Evolutionary conservation across 2,113 vertebrate species (phyloP).

Genomic region (Lamprotornis superbus): DNA sequence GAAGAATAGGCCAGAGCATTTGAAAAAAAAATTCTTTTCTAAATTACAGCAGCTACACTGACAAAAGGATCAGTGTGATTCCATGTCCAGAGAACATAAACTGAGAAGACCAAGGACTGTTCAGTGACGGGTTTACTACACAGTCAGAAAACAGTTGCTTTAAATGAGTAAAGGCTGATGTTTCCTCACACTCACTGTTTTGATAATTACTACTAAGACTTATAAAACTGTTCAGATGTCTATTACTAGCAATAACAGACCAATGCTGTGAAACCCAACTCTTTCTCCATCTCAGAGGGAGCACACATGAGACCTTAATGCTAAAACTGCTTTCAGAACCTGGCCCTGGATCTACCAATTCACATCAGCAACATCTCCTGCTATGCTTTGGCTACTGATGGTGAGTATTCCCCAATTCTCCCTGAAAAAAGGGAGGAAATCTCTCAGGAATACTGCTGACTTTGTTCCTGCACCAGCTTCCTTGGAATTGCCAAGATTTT

Average conservation of each 20-base stretch:
- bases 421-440: background rate
- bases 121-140: background rate
- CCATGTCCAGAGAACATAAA: background rate
- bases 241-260: background rate
- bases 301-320: accelerated
- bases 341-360: background rate
- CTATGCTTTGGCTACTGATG: background rate
- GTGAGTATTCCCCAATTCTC: accelerated
- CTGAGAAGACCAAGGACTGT: background rate
- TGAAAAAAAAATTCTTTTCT: background rate
- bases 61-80: background rate
- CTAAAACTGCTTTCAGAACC: background rate
- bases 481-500: background rate
- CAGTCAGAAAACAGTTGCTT: background rate
- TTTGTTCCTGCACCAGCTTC: background rate
- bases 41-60: background rate
- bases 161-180: background rate
- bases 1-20: background rate
- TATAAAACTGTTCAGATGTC: background rate
- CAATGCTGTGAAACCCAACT: background rate
- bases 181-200: background rate
- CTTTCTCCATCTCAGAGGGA: background rate
- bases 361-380: background rate
- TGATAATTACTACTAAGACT: background rate
- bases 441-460: background rate